These are phyloP conservation scores for Notoglanidium macrostoma DNA, from an alignment of 2,797 vertebrate genomes.

Conservation along the genomic window DNA sequence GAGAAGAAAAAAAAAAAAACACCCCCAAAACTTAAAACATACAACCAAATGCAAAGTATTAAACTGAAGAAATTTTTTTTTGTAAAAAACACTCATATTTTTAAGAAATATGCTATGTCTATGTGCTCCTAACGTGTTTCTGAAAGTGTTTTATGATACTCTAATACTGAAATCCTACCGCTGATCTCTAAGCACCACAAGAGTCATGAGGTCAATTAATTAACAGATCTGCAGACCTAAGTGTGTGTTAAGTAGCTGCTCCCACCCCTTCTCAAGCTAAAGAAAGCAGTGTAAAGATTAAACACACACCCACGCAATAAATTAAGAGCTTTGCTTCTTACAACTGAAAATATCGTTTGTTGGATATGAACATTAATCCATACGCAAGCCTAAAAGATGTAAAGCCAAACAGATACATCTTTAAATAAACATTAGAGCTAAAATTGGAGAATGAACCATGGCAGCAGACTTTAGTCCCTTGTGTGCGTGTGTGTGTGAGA, in stretches of 20 bases:
- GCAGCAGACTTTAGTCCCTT: conserved; percentile 25
- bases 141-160: not conserved
- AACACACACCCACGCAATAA: conserved; percentile 50
- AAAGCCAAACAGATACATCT: conserved; percentile 38
- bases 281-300: conserved; percentile 45
- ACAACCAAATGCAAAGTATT: not conserved
- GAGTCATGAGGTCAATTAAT: not conserved
- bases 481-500: not conserved
- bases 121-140: not conserved
- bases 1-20: not conserved
- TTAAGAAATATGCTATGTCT: not conserved
- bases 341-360: conserved; percentile 3
- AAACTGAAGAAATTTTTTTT: not conserved
- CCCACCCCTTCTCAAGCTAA: not conserved
- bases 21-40: not conserved
- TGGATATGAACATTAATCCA: conserved; percentile 24
- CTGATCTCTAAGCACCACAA: conserved; percentile 8
- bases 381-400: conserved; percentile 25
- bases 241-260: conserved; percentile 22
- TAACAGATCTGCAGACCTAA: conserved; percentile 9
- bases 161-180: conserved; percentile 4
- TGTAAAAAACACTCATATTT: not conserved
- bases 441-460: conserved; percentile 29
- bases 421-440: conserved; percentile 47
- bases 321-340: conserved; percentile 48